Evolutionary conservation across 2,113 vertebrate genomes (phyloP).

Genomic region (Cyprinodon brontotheroides): DNA sequence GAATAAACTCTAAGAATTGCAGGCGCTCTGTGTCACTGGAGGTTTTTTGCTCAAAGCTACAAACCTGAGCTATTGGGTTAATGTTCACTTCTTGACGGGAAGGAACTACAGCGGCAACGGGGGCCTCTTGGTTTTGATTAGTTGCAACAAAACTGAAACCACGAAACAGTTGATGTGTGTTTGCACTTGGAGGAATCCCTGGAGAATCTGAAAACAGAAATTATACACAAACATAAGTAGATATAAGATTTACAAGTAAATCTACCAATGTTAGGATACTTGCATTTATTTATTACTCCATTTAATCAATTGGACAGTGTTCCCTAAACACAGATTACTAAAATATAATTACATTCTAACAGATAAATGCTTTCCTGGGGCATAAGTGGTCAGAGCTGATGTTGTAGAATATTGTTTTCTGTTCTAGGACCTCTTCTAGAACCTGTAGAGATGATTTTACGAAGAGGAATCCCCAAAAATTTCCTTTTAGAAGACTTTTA

Average conservation of each 20-base stretch:
- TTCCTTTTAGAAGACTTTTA: no score
- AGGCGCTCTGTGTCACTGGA: not conserved
- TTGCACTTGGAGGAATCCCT: constrained; percentile 93
- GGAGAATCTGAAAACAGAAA: constrained; percentile 86
- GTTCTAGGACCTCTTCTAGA: no score
- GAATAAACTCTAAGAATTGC: not conserved
- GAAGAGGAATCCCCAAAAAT: no score
- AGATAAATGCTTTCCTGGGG: no score
- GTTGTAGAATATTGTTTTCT: no score
- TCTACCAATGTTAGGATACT: not conserved
- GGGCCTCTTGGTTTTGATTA: constrained; percentile 84
- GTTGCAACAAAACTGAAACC: constrained; percentile 96
- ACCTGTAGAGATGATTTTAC: no score
- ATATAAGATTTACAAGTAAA: not conserved
- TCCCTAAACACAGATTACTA: no score
- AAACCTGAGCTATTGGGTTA: constrained; percentile 90
- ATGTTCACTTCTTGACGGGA: constrained; percentile 70
- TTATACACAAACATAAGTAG: constrained; percentile 8
- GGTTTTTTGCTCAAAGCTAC: not conserved
- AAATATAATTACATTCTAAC: no score
- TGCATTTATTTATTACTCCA: not conserved
- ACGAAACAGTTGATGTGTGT: constrained; percentile 92
- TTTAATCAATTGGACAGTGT: no score
- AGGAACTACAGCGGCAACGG: constrained; percentile 47
- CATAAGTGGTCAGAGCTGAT: no score